Evolutionary conservation across 2,888 invertebrate species (phyloP), one percentile per base, ranked within the genome.

Genomic region (Ormyrus thymus): DNA sequence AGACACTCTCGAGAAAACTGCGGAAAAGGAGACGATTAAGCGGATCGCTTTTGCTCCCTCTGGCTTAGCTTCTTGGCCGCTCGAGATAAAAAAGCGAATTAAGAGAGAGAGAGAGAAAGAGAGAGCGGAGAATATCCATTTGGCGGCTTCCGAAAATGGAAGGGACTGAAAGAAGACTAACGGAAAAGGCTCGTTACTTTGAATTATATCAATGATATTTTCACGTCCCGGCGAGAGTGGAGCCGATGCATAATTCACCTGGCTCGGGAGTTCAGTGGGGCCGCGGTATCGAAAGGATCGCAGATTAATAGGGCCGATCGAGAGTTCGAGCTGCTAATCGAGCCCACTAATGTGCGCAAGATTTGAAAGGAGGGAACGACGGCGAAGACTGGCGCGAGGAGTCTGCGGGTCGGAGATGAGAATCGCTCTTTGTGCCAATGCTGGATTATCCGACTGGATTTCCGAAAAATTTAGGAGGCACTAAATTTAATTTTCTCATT

Each of bases 201-300:
- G 88, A 89, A 88, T 89, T 88, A 89, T 88, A 86, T 84, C 85
- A 84, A 86, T 88, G 87, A 89, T 89, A 89, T 88, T 86, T 88
- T 83, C 84, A 84, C 84, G 86, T 85, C 86, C 84, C 83, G 84
- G 81, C 73, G 81, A 29, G 83, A 85, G 85, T 82, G 75, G 82
- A 71, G 15, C 75, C 83, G 80, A 82, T 88, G 88, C 88, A 89
- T 89, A 86, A 89, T 89, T 89, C 87, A 89, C 86, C 81, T 9
- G 29, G 10, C 29, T 46, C 29, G 56, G n/a, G 50, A 29, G 29
- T 29, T 29, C 29, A 1, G 48, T 1, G 56, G 9, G n/a, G 45
- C 78, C 82, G 80, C 81, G 79, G 84, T 85, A 87, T 86, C 85
- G 85, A 86, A 85, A 85, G 85, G 87, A 86, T 87, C 83, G 84